Evolutionary conservation across 1,140 invertebrate genomes (phyloP).

Genomic region (Lordiphosa collinella): DNA sequence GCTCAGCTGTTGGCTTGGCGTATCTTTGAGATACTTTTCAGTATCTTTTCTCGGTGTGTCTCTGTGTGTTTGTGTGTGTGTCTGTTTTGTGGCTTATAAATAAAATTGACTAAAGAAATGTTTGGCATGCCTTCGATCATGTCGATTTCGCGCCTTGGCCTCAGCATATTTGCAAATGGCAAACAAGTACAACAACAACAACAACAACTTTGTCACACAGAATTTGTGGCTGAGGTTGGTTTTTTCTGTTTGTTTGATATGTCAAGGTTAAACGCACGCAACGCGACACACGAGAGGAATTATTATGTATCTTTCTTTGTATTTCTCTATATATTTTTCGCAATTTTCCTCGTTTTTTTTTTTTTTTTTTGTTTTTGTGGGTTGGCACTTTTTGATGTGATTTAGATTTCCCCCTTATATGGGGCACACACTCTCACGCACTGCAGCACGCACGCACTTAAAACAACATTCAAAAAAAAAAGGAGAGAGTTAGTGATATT

Average conservation of each 20-base stretch:
- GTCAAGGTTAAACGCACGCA: constrained; percentile 67
- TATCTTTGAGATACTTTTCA: constrained; percentile 2
- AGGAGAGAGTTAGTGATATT: too few species aligned
- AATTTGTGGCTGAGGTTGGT: constrained; percentile 5
- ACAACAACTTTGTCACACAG: background rate
- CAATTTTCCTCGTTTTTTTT: background rate
- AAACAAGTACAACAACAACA: background rate
- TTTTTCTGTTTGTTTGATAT: constrained; percentile 49
- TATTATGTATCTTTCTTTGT: constrained; percentile 6
- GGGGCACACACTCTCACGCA: too few species aligned
- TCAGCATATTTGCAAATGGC: constrained; percentile 3
- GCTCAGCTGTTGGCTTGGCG: constrained; percentile 12
- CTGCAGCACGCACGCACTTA: background rate
- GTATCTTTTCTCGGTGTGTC: too few species aligned
- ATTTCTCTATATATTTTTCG: background rate
- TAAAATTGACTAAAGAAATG: constrained; percentile 41
- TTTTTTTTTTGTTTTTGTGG: background rate
- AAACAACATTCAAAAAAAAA: constrained; percentile 4
- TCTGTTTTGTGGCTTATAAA: constrained; percentile 1
- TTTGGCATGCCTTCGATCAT: background rate
- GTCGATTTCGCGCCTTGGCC: background rate
- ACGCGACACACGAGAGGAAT: constrained; percentile 1
- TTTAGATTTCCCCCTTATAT: too few species aligned
- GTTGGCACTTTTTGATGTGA: constrained; percentile 1
- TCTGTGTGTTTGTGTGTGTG: constrained; percentile 1